Percentiles rank a stretch among this genome's conserved stretches.
Evolutionary conservation across 2,888 invertebrate species (phyloP).

Genomic region (Cosmopolites sordidus): DNA sequence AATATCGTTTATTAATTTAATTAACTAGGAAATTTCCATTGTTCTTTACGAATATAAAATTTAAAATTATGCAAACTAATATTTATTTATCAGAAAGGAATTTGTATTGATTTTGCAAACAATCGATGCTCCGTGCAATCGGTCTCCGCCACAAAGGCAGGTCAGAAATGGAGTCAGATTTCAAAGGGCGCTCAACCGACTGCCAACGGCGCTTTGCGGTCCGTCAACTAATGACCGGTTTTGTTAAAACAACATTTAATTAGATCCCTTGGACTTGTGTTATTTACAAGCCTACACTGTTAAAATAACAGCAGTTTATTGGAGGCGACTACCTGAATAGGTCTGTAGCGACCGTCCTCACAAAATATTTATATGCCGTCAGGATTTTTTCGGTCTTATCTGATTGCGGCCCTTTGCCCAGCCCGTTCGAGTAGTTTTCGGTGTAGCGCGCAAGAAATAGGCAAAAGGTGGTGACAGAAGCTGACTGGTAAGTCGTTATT

Average conservation of each 20-base stretch:
- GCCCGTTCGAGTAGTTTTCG: not conserved
- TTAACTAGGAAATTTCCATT: too few relatives aligned
- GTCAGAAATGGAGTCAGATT: conserved; percentile 22
- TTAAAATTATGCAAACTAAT: too few relatives aligned
- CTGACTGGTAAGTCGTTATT: too few relatives aligned
- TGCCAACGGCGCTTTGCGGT: conserved; percentile 42
- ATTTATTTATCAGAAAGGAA: too few relatives aligned
- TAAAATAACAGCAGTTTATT: conserved; percentile 38
- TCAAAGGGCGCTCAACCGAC: conserved; percentile 23
- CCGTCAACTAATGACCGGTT: conserved; percentile 45
- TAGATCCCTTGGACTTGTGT: conserved; percentile 42
- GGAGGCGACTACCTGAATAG: conserved; percentile 27
- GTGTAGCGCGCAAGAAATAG: too few relatives aligned
- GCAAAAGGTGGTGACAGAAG: too few relatives aligned
- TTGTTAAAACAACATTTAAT: conserved; percentile 48
- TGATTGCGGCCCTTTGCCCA: conserved; percentile 7
- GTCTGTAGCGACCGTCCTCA: conserved; percentile 26
- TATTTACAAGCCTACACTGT: conserved; percentile 39
- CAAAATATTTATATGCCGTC: conserved; percentile 29
- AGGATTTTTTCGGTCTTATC: conserved; percentile 23
- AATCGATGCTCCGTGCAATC: too few relatives aligned
- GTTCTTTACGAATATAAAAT: too few relatives aligned
- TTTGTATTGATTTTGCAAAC: too few relatives aligned
- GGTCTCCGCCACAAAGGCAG: not conserved
- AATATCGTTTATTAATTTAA: too few relatives aligned